Evolutionary conservation across 2,888 invertebrate species (phyloP).

Genomic region (Bhutanitis thaidina): DNA sequence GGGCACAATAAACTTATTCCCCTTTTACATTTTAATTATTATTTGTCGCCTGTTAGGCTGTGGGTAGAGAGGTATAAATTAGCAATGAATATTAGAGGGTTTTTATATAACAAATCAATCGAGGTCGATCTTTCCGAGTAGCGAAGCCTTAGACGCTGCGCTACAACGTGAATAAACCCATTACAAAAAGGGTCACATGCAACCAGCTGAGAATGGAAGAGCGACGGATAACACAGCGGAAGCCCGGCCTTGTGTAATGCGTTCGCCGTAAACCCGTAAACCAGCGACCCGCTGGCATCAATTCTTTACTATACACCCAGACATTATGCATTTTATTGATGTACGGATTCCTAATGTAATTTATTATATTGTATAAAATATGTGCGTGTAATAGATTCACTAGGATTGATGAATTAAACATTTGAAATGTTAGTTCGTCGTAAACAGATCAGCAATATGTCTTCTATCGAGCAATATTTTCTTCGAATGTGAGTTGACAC

Average conservation of each 20-base stretch:
- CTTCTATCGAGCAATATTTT: no score
- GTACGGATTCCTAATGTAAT: not conserved
- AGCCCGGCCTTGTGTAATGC: not conserved
- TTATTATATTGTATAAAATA: no score
- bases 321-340: not conserved
- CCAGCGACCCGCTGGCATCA: not conserved
- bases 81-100: no score
- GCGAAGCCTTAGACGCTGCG: conserved; percentile 6
- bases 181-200: conserved; percentile 13
- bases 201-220: conserved; percentile 1
- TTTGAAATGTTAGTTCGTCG: no score
- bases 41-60: no score
- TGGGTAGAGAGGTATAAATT: no score
- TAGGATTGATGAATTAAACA: no score
- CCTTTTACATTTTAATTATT: no score
- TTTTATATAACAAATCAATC: not conserved
- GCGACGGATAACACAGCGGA: conserved; percentile 12
- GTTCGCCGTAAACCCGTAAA: not conserved
- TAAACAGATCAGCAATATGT: no score
- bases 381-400: no score
- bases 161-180: conserved; percentile 3
- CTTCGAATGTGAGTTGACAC: no score
- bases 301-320: not conserved
- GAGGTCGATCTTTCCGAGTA: conserved; percentile 4
- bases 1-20: no score